These are phyloP conservation scores for Berghia stephanieae DNA, from an alignment of 1,140 invertebrate species.

Conservation along the genomic window DNA sequence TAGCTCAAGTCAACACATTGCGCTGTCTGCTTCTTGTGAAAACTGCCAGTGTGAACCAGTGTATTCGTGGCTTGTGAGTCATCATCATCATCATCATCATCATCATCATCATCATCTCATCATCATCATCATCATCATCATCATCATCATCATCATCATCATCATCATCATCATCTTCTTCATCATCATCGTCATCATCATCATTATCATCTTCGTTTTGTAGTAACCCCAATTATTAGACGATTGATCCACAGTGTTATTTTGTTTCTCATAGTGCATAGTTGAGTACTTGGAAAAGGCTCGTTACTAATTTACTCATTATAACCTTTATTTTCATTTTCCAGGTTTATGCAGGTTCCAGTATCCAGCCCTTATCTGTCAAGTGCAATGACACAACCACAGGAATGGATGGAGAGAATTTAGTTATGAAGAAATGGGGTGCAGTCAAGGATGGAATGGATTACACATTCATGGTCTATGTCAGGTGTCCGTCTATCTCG, in stretches of 20 bases:
- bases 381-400: conserved; percentile 22
- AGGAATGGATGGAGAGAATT: conserved; percentile 27
- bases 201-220: no score
- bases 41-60: conserved; percentile 34
- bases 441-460: conserved; percentile 36
- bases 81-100: conserved; percentile 2
- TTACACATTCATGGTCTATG: conserved; percentile 46
- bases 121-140: conserved; percentile 2
- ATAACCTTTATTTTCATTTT: no score
- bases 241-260: no score
- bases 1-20: conserved; percentile 39
- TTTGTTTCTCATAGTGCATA: no score
- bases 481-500: conserved; percentile 22
- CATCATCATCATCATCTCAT: conserved; percentile 2
- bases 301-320: no score
- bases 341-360: no score
- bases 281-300: no score
- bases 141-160: conserved; percentile 2
- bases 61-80: conserved; percentile 43
- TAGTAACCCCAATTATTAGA: no score
- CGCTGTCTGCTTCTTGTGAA: conserved; percentile 43
- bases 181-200: not conserved
- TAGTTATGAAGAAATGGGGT: conserved; percentile 40
- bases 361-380: not conserved
- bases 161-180: conserved; percentile 2